Percentiles rank a stretch among this genome's conserved stretches.
Conservation (phyloP, 2,888 invertebrate species). For the Lissocephala sabroskyi region DNA sequence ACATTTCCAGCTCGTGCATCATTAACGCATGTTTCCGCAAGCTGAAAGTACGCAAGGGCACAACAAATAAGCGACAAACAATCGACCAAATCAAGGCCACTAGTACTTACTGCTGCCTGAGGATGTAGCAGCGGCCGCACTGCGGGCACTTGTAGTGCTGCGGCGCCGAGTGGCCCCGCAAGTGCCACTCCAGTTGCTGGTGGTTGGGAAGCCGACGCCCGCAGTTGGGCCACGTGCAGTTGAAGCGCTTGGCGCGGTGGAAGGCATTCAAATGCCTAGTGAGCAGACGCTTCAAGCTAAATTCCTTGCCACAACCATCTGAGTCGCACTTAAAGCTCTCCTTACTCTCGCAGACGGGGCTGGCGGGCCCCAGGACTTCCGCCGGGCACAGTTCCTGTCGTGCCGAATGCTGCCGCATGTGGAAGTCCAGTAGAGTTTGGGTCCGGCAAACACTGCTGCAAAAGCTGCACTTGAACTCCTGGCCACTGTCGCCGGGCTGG, state of each 20-base stretch:
- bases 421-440: conserved; percentile 46
- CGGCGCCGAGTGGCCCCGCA: conserved; percentile 34
- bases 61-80: too few species aligned
- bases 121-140: conserved; percentile 47
- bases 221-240: conserved; percentile 40
- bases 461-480: conserved; percentile 47
- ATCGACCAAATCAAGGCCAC: not conserved
- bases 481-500: conserved; percentile 15
- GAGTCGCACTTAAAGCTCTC: conserved; percentile 40
- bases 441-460: conserved; percentile 55
- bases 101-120: conserved; percentile 1
- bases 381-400: too few species aligned
- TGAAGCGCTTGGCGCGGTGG: conserved; percentile 35
- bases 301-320: conserved; percentile 48
- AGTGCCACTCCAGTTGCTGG: conserved; percentile 42
- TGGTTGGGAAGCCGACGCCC: conserved; percentile 35
- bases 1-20: conserved; percentile 39
- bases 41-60: conserved; percentile 23
- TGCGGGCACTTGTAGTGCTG: conserved; percentile 46
- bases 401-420: conserved; percentile 60
- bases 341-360: too few species aligned
- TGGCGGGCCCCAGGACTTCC: too few species aligned
- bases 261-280: conserved; percentile 53
- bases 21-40: conserved; percentile 42
- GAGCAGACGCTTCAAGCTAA: conserved; percentile 56